Base-by-base conservation (phyloP, 2,113 vertebrate genomes). In the Sinocyclocheilus anshuiensis region DNA sequence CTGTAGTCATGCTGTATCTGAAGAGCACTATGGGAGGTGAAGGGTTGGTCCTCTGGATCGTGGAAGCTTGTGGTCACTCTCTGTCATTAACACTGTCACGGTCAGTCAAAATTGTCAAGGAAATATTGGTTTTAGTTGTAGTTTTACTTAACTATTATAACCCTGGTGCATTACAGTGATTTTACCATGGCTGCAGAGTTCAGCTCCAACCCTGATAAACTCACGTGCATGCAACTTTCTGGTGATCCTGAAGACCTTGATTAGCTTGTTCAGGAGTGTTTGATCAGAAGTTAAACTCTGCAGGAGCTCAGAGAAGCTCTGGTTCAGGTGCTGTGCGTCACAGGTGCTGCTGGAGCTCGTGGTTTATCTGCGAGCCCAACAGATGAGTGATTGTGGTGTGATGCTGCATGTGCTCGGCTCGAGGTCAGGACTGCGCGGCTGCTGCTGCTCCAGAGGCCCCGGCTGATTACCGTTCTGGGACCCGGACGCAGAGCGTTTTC, bases 381-480 rank as follows among this genome's bases (percentile, higher is more conserved):
- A 3, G 57, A 59, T 59, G 89, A 89, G 67, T 50, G 88, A 87
- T 89, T 87, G 92, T 91, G 92, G 92, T 90, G 90, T 90, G 89
- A 87, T 91, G 84, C 90, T 93, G 93, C 90, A 91, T 90, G 91
- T 91, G 91, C 91, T 92, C 91, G 93, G 90, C 90, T 87, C 86
- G 90, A 89, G 92, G 93, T 94, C 93, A 94, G 87, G 42, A 84
- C 83, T 83, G 89, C 8, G 42, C 88, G 88, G 13, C 50, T 53
- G 50, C 89, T 90, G 42, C 86, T 83, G 91, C 92, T 93, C 90
- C 80, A 86, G 92, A 92, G 93, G 90, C 92, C 91, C 90, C 86
- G 86, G 85, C 91, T 95, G 95, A 95, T 95, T 95, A 92, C 93
- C 90, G 92, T 86, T 4, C 91, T 91, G 93, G 92, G 93, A 94